phyloP scores from a whole-genome alignment of 1,140 invertebrate species.

The Drosophila miranda region DNA sequence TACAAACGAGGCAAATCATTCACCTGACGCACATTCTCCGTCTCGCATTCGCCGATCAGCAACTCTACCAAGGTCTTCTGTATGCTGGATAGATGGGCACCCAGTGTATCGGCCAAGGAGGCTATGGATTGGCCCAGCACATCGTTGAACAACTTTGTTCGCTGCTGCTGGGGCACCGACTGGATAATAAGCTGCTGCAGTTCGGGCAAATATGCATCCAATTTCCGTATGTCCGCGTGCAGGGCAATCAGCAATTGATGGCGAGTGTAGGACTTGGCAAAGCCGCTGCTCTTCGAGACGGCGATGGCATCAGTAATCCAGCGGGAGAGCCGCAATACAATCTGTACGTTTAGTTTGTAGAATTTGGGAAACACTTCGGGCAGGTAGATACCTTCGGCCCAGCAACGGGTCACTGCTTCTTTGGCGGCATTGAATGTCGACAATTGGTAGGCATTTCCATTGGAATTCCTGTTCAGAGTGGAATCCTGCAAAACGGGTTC shows the following conservation, averaged over 20 bases:
- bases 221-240: slow-evolving; percentile 62
- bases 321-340: slow-evolving; percentile 88
- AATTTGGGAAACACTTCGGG: slow-evolving; percentile 90
- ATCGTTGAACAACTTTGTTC: slow-evolving; percentile 46
- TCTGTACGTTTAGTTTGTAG: slow-evolving; percentile 93
- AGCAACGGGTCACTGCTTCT: slow-evolving; percentile 85
- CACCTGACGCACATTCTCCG: slow-evolving; percentile 84
- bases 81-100: slow-evolving; percentile 44
- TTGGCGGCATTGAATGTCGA: slow-evolving; percentile 64
- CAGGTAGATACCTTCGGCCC: slow-evolving; percentile 89
- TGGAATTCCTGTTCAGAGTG: slow-evolving; percentile 13
- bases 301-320: slow-evolving; percentile 85
- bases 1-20: slow-evolving; percentile 96
- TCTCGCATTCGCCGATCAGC: slow-evolving; percentile 66
- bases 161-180: slow-evolving; percentile 40
- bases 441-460: slow-evolving; percentile 40
- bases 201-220: slow-evolving; percentile 53
- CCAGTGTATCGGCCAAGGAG: slow-evolving; percentile 43
- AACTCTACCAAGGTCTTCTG: slow-evolving; percentile 60
- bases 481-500: slow-evolving; percentile 63
- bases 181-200: slow-evolving; percentile 48
- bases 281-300: slow-evolving; percentile 35
- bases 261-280: slow-evolving; percentile 32
- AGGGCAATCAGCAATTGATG: slow-evolving; percentile 63
- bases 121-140: slow-evolving; percentile 59